Conservation (phyloP, 2,113 vertebrate genomes). For the Athene noctua region DNA sequence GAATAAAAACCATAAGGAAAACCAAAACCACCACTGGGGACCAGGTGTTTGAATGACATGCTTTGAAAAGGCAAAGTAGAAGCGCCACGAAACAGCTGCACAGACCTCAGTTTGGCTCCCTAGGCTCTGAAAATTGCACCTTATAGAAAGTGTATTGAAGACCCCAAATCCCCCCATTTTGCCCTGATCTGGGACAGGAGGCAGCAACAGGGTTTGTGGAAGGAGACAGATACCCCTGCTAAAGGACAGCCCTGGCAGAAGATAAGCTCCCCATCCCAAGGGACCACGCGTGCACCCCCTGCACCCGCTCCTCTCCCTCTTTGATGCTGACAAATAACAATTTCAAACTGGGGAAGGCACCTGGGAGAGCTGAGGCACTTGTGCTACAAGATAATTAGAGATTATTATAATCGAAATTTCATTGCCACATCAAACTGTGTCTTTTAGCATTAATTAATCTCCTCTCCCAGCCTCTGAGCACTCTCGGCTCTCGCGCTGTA, state of each 20-base stretch:
- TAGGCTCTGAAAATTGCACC: rapidly evolving
- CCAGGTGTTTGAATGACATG: not conserved
- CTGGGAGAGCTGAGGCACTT: constrained; percentile 69
- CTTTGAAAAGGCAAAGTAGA: not conserved
- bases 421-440: constrained; percentile 78
- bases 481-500: constrained; percentile 44
- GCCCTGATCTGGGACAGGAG: not conserved
- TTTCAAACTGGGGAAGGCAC: constrained; percentile 69
- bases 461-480: constrained; percentile 64
- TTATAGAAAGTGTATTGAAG: rapidly evolving
- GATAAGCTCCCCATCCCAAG: not conserved
- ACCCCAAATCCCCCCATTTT: rapidly evolving
- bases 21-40: not conserved
- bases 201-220: rapidly evolving
- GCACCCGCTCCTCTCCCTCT: not conserved
- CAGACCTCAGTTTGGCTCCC: not conserved
- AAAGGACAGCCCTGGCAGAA: not conserved
- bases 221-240: rapidly evolving
- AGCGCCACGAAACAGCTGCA: not conserved
- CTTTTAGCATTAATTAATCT: constrained; percentile 84
- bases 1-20: not conserved
- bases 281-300: not conserved
- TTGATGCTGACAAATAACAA: constrained; percentile 39
- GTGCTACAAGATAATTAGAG: constrained; percentile 79
- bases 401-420: constrained; percentile 80